Conservation (phyloP, 2,113 vertebrate species). For the Ariopsis seemanni region DNA sequence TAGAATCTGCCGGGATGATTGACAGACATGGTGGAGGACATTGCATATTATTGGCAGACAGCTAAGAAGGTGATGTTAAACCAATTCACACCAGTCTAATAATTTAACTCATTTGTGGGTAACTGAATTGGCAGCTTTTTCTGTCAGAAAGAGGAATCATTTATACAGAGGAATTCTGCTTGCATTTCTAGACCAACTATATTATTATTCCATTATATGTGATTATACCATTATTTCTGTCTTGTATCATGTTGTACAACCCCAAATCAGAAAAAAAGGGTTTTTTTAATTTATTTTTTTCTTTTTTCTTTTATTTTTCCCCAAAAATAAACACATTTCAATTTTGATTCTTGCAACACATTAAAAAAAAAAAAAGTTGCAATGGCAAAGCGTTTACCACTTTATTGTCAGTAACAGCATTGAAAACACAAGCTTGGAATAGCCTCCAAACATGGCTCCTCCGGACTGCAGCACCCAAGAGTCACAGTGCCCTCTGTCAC, state of each 20-base stretch:
- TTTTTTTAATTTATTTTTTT: too few species aligned
- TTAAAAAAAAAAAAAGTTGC: too few species aligned
- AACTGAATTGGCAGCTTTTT: not conserved
- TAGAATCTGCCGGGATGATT: not conserved
- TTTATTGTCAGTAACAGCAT: too few species aligned
- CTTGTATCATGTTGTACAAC: not conserved
- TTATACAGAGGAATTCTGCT: not conserved
- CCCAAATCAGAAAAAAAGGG: too few species aligned
- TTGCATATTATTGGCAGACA: slow-evolving; percentile 1
- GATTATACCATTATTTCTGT: not conserved
- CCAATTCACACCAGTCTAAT: slow-evolving; percentile 14
- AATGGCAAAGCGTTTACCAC: too few species aligned
- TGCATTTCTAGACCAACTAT: not conserved
- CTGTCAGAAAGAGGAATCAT: not conserved
- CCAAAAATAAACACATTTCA: too few species aligned
- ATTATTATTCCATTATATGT: not conserved
- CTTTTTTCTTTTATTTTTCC: too few species aligned
- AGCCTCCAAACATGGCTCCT: too few species aligned
- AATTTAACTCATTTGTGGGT: slow-evolving; percentile 16
- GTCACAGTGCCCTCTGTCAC: too few species aligned
- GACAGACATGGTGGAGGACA: slow-evolving; percentile 1
- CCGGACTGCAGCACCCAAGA: too few species aligned
- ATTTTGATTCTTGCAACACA: too few species aligned
- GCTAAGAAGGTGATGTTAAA: slow-evolving; percentile 16
- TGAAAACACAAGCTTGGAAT: too few species aligned